Base-by-base conservation (phyloP, 2,888 invertebrate species). In the Rhogogaster chlorosoma region DNA sequence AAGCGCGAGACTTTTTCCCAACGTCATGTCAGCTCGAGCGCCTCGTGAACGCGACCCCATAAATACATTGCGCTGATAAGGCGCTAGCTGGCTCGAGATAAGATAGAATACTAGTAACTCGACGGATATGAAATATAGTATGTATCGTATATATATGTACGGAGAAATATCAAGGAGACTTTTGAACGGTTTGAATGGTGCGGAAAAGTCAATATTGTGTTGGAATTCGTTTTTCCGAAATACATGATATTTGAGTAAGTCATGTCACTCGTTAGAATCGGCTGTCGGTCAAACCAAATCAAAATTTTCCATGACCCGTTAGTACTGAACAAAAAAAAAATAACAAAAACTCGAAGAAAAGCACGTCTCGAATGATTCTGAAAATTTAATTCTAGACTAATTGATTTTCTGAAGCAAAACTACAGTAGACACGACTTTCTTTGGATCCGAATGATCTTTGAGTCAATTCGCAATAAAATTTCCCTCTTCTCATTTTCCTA, bases 31-130 rank as follows among this genome's bases (percentile, higher is more conserved):
- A 73, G 71, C 71, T 73, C 71, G 15, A 38, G 38, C 38, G n/a
- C 53, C 61, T 45, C 61, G 42, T n/a, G 38, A 61, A 91, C 91
- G 90, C 90, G 86, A 91, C 88, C 92, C 92, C 88, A 88, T 92
- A 92, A 92, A 92, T 91, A 92, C 90, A 90, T 90, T 89, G 87
- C 85, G 85, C 90, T 91, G 91, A 92, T 91, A 92, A 91, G 84
- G 78, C 86, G 85, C 87, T 86, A 85, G 88, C 84, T 82, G 85
- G 86, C 87, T 88, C 84, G 84, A 87, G 91, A 92, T 92, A 92
- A 92, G 91, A 91, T 91, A 91, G 77, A 29, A 61, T n/a, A 73
- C 71, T 77, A 80, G 49, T 61, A 61, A 22, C 80, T 42, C 73
- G 73, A 73, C 73, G 73, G 42, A 73, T 61, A 18, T 49, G 26